Conservation (phyloP, 1,140 invertebrate species). For the Drosophila pachea region DNA sequence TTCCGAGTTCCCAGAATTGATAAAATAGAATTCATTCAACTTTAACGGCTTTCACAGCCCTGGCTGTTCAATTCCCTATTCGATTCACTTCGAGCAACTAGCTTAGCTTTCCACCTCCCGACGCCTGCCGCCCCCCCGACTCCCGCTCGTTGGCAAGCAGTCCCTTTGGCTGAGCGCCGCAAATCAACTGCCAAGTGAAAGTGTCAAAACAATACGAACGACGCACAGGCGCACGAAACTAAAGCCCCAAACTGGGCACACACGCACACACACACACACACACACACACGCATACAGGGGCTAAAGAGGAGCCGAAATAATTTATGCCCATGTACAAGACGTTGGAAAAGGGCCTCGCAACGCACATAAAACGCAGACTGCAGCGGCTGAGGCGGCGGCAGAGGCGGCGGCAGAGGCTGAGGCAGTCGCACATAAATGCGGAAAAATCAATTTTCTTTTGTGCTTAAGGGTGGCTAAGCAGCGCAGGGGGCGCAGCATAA, state of each 20-base stretch:
- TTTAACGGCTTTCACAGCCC: too few relatives aligned
- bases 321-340: conserved; percentile 65
- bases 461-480: conserved; percentile 44
- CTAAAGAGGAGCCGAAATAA: conserved; percentile 53
- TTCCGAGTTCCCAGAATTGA: too few relatives aligned
- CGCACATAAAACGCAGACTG: conserved; percentile 75
- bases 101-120: too few relatives aligned
- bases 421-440: conserved; percentile 51
- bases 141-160: conserved; percentile 16
- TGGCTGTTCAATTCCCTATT: too few relatives aligned
- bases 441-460: conserved; percentile 76
- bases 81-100: not conserved
- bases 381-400: conserved; percentile 28
- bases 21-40: too few relatives aligned
- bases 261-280: not conserved
- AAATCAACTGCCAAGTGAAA: conserved; percentile 70
- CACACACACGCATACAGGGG: not conserved
- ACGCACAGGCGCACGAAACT: conserved; percentile 54
- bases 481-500: conserved; percentile 18
- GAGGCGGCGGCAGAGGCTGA: conserved; percentile 1
- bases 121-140: too few relatives aligned
- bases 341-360: conserved; percentile 21
- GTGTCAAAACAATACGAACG: conserved; percentile 69
- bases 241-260: conserved; percentile 5
- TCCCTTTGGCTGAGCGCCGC: conserved; percentile 42